These are phyloP conservation scores for Balearica regulorum DNA, from an alignment of 2,797 vertebrate genomes.

Conservation along the genomic window DNA sequence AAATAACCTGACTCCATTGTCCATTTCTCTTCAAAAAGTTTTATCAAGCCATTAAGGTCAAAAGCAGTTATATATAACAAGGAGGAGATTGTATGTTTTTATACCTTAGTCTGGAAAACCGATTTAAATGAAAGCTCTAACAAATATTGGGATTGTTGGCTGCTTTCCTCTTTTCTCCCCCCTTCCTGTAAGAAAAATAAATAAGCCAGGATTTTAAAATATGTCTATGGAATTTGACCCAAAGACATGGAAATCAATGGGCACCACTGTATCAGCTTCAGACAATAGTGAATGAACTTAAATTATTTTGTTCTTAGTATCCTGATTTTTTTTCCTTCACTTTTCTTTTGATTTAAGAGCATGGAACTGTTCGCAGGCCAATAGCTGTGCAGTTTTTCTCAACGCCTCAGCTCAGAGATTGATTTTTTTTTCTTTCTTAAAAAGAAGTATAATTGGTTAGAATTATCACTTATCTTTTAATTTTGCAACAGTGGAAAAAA, in stretches of 20 bases:
- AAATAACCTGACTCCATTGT: background rate
- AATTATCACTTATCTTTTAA: background rate
- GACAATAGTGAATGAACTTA: background rate
- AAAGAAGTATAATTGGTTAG: background rate
- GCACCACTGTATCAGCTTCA: background rate
- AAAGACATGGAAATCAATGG: background rate
- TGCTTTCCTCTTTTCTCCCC: no score
- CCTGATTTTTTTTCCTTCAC: background rate
- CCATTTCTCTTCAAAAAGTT: background rate
- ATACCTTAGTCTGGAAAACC: background rate
- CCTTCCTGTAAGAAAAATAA: background rate
- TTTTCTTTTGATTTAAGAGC: background rate
- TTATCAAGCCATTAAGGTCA: background rate
- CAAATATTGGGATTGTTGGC: background rate
- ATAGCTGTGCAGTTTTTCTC: background rate
- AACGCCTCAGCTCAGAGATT: background rate
- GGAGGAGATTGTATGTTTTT: background rate
- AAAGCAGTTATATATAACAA: background rate
- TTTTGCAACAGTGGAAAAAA: background rate
- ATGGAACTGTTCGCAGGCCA: background rate
- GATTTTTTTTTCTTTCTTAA: background rate
- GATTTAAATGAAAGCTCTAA: background rate
- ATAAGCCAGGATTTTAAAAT: background rate
- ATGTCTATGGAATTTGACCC: background rate
- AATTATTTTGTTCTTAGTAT: background rate